Evolutionary conservation across 2,888 invertebrate species (phyloP).

Genomic region (Stegana nigrithorax): DNA sequence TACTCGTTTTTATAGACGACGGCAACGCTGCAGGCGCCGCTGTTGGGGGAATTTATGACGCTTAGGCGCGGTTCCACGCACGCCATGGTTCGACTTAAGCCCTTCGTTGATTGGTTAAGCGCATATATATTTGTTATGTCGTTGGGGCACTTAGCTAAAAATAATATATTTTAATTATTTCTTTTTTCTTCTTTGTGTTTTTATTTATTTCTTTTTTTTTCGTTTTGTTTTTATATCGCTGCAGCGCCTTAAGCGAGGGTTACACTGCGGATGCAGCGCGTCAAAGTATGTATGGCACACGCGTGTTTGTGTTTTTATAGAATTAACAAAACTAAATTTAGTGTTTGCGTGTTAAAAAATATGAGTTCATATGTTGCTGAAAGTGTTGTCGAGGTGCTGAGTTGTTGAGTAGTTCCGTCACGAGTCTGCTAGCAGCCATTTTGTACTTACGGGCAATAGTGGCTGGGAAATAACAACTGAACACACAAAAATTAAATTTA

Average conservation of each 20-base stretch:
- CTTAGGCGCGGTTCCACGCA: slow-evolving; percentile 50
- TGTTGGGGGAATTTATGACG: slow-evolving; percentile 41
- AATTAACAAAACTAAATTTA: slow-evolving; percentile 9
- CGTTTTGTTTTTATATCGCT: too few relatives aligned
- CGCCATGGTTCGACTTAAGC: slow-evolving; percentile 42
- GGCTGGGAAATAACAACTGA: too few relatives aligned
- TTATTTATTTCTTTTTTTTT: too few relatives aligned
- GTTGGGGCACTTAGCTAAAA: slow-evolving; percentile 6
- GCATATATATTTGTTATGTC: background rate
- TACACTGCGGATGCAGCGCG: background rate
- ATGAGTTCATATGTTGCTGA: background rate
- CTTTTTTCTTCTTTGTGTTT: slow-evolving; percentile 6
- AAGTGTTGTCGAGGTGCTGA: background rate
- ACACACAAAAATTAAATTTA: too few relatives aligned
- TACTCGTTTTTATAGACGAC: too few relatives aligned
- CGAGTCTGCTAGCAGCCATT: slow-evolving; percentile 14
- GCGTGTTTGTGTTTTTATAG: slow-evolving; percentile 19
- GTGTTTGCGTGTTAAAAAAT: slow-evolving; percentile 5
- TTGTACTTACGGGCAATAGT: too few relatives aligned
- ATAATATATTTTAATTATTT: slow-evolving; percentile 18
- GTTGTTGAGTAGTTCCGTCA: background rate
- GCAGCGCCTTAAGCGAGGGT: background rate
- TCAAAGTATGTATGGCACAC: slow-evolving; percentile 36
- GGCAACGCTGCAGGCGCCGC: too few relatives aligned
- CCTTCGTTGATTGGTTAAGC: slow-evolving; percentile 38